These are phyloP conservation scores for Corythucha ciliata DNA, from an alignment of 2,888 invertebrate species.

Conservation along the genomic window DNA sequence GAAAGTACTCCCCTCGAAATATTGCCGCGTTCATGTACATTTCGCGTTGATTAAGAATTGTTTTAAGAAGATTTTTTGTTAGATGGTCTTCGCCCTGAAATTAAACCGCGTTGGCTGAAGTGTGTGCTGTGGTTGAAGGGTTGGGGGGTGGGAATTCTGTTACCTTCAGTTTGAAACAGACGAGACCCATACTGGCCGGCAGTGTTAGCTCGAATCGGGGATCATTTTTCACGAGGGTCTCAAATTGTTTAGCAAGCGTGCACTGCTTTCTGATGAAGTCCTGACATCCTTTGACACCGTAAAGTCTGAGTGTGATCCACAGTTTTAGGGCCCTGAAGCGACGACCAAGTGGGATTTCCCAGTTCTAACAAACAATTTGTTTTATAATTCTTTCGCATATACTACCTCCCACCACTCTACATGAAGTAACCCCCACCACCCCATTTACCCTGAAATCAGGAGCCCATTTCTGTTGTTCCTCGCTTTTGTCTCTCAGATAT, in stretches of 20 bases:
- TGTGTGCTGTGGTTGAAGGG: no score
- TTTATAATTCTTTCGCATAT: not conserved
- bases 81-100: constrained; percentile 22
- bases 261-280: constrained; percentile 66
- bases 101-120: no score
- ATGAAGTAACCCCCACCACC: no score
- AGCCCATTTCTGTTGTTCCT: constrained; percentile 40
- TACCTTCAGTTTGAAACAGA: constrained; percentile 79
- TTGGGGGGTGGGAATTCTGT: no score
- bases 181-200: constrained; percentile 66
- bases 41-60: constrained; percentile 17
- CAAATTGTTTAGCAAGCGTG: constrained; percentile 67
- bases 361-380: constrained; percentile 52
- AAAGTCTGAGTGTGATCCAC: constrained; percentile 82
- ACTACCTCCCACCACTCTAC: no score
- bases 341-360: constrained; percentile 79
- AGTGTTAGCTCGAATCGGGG: constrained; percentile 67
- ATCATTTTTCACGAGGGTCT: constrained; percentile 58
- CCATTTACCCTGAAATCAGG: constrained; percentile 54
- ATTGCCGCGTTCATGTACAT: constrained; percentile 23
- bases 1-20: constrained; percentile 21
- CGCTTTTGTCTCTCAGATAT: constrained; percentile 55
- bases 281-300: constrained; percentile 71
- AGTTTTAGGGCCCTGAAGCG: constrained; percentile 82
- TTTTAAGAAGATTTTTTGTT: constrained; percentile 25